Conservation (phyloP, 2,888 invertebrate species). For the Tenthredo notha region DNA sequence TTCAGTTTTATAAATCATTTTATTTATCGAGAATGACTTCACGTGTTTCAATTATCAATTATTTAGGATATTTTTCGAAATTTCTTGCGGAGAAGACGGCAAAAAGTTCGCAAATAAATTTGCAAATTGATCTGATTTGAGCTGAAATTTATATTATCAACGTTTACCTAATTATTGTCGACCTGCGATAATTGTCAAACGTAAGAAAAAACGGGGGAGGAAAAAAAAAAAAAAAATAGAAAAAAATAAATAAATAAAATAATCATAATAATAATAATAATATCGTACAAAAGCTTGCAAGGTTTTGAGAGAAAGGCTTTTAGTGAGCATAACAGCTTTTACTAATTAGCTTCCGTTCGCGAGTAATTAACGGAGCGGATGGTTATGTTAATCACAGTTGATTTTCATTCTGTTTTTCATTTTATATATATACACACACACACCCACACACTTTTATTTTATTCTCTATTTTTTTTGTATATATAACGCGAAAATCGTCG, state of each 20-base stretch:
- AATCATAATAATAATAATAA: not conserved
- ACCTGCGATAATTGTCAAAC: no score
- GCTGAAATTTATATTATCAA: no score
- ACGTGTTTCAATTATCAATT: no score
- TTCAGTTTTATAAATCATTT: no score
- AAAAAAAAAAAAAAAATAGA: not conserved
- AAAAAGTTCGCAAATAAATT: no score
- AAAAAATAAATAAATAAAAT: not conserved
- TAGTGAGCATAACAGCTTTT: constrained; percentile 33
- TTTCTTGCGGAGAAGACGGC: no score
- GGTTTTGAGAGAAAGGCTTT: constrained; percentile 23
- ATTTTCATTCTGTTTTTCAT: not conserved
- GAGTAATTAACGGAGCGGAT: constrained; percentile 19
- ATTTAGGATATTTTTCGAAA: no score
- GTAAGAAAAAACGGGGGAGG: no score
- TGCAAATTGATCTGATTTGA: no score
- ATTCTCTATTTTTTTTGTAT: not conserved
- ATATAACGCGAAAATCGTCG: not conserved
- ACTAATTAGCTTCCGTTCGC: constrained; percentile 19
- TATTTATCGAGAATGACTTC: no score
- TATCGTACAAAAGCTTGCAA: not conserved
- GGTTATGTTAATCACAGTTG: not conserved
- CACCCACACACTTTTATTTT: no score
- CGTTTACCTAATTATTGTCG: no score
- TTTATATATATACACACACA: not conserved